Percentiles rank a stretch among this genome's conserved stretches.
phyloP scores from a whole-genome alignment of 2,113 vertebrate species.

The Sinocyclocheilus grahami region DNA sequence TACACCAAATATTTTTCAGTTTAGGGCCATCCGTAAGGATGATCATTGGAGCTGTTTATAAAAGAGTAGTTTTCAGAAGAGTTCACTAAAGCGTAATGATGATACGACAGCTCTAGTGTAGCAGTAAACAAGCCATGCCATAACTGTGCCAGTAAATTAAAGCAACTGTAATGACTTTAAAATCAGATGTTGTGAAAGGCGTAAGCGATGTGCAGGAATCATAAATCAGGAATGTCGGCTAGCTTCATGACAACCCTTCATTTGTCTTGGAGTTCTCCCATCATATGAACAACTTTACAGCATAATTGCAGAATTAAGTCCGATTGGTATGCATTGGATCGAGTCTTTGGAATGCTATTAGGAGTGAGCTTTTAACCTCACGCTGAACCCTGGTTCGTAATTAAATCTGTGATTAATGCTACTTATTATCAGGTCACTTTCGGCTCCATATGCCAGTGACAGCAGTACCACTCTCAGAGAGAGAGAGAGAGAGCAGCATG shows the following conservation, averaged over 20 bases:
- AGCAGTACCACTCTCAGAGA: background rate
- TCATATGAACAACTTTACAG: slow-evolving; percentile 24
- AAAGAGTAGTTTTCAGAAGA: background rate
- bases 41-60: background rate
- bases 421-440: slow-evolving; percentile 27
- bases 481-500: slow-evolving; percentile 1
- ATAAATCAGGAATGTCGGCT: background rate
- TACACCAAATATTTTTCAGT: too few relatives aligned
- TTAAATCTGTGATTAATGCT: slow-evolving; percentile 41
- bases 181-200: slow-evolving; percentile 7
- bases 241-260: background rate
- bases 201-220: background rate
- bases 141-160: background rate
- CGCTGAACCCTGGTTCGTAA: slow-evolving; percentile 23
- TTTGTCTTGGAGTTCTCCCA: background rate
- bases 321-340: slow-evolving; percentile 29
- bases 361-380: slow-evolving; percentile 34
- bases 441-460: slow-evolving; percentile 14
- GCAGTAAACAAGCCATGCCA: background rate
- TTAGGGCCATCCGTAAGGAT: too few relatives aligned
- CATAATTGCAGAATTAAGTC: slow-evolving; percentile 10
- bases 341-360: slow-evolving; percentile 26
- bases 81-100: background rate
- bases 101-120: background rate
- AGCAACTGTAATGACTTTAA: slow-evolving; percentile 6